These are phyloP conservation scores for Ditula angustiorana DNA, from an alignment of 2,888 invertebrate species.

Conservation along the genomic window DNA sequence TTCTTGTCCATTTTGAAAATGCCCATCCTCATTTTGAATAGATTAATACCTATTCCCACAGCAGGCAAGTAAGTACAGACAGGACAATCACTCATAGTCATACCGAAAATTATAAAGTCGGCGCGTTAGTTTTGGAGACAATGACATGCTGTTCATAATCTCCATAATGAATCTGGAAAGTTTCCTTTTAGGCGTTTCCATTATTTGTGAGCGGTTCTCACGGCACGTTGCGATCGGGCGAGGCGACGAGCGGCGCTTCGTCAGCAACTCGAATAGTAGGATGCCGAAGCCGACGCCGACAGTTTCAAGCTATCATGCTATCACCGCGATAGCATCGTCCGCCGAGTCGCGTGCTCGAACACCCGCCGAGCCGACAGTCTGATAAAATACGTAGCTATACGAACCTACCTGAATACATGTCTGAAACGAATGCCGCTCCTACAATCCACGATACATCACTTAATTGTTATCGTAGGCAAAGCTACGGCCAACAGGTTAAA, in stretches of 20 bases:
- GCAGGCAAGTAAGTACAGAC: neutral
- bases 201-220: conserved; percentile 35
- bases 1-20: neutral
- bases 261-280: conserved; percentile 14
- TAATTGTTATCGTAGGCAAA: conserved; percentile 7
- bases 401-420: conserved; percentile 51
- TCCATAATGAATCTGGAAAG: conserved; percentile 37
- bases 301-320: conserved; percentile 44
- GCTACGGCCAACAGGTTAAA: conserved; percentile 32
- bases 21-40: neutral
- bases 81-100: conserved; percentile 21
- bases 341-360: conserved; percentile 58
- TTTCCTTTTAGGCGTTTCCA: conserved; percentile 38
- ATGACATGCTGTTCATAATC: conserved; percentile 30
- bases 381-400: conserved; percentile 52
- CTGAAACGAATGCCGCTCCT: conserved; percentile 47
- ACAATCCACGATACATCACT: conserved; percentile 40
- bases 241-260: conserved; percentile 40
- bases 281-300: conserved; percentile 6
- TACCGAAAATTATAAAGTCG: conserved; percentile 28
- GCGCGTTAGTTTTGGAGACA: conserved; percentile 33
- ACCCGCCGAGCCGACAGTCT: conserved; percentile 44
- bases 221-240: conserved; percentile 45
- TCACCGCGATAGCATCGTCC: conserved; percentile 70
- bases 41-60: conserved; percentile 3